Evolutionary conservation across 2,113 vertebrate species (phyloP).

Genomic region (Dasyurus viverrinus): DNA sequence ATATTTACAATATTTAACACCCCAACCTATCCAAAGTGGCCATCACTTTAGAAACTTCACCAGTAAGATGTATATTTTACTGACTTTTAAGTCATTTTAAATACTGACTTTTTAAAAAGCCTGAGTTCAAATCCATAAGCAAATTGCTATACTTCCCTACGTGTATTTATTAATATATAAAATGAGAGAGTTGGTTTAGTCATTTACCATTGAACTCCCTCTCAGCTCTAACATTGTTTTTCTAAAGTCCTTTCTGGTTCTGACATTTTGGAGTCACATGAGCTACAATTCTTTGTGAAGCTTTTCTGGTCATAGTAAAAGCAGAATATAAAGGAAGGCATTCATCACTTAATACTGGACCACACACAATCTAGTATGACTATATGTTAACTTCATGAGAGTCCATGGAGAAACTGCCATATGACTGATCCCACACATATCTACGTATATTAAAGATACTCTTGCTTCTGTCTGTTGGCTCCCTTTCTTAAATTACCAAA

Average conservation of each 20-base stretch:
- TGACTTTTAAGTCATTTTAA: too few relatives aligned
- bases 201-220: not conserved
- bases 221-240: not conserved
- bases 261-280: too few relatives aligned
- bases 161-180: not conserved
- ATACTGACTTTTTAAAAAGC: not conserved
- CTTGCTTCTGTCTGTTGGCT: not conserved
- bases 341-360: not conserved
- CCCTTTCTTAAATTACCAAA: constrained; percentile 33
- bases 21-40: not conserved
- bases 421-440: not conserved
- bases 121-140: not conserved
- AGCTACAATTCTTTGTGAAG: too few relatives aligned
- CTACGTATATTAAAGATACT: not conserved
- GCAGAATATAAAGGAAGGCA: not conserved
- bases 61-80: not conserved
- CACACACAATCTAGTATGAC: not conserved
- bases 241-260: too few relatives aligned
- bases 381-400: not conserved
- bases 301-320: not conserved
- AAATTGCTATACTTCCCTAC: not conserved
- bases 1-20: not conserved
- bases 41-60: not conserved
- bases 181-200: not conserved
- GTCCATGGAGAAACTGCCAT: not conserved